phyloP scores from a whole-genome alignment of 2,888 invertebrate species.

The Piscicola geometra region DNA sequence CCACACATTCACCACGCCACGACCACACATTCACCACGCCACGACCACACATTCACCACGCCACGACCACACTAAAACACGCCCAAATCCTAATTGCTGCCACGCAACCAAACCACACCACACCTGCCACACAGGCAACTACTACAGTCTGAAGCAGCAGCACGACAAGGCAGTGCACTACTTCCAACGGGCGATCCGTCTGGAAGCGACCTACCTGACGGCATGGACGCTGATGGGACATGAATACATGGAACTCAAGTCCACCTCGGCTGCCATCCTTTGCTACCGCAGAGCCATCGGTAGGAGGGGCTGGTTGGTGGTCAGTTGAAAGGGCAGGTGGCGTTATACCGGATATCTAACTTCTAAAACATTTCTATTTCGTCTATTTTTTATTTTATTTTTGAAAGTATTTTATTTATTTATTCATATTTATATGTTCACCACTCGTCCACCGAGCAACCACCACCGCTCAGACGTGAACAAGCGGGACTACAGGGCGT shows the following conservation, averaged over 20 bases:
- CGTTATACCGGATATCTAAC: neutral
- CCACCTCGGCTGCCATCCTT: slow-evolving; percentile 95
- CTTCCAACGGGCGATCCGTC: slow-evolving; percentile 85
- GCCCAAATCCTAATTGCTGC: no score
- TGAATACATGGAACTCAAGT: slow-evolving; percentile 97
- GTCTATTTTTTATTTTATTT: neutral
- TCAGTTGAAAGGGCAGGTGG: no score
- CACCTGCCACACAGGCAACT: slow-evolving; percentile 77
- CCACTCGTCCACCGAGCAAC: no score
- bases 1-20: no score
- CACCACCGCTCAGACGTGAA: slow-evolving; percentile 86
- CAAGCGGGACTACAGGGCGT: slow-evolving; percentile 87
- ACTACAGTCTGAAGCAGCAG: slow-evolving; percentile 88
- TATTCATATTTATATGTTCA: no score
- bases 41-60: no score
- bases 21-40: no score
- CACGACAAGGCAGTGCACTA: slow-evolving; percentile 96
- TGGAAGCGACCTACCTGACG: slow-evolving; percentile 87
- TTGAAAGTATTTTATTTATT: no score
- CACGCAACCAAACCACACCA: neutral
- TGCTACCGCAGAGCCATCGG: slow-evolving; percentile 94
- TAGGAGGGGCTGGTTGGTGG: slow-evolving; percentile 57
- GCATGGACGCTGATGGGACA: slow-evolving; percentile 99
- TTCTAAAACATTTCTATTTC: neutral
- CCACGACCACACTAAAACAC: no score